A percentile compares a stretch with the other conserved stretches of the same genome.
Conservation (phyloP, 2,113 vertebrate genomes). For the Thryonomys swinderianus region DNA sequence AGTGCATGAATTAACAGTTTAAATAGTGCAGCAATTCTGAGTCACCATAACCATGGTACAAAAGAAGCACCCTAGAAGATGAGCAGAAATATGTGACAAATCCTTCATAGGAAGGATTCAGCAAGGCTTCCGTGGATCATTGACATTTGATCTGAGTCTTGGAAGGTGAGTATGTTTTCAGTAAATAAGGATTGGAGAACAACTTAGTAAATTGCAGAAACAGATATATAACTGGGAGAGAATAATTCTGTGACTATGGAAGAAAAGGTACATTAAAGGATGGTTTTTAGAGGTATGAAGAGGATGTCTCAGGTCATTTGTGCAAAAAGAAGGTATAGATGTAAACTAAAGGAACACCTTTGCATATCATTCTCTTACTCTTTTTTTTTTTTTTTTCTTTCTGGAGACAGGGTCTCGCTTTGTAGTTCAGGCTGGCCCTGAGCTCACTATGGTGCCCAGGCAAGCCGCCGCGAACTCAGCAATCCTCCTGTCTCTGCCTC, state of each 20-base stretch:
- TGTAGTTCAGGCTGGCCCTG: too few species aligned
- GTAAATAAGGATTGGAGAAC: background rate
- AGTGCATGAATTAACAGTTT: background rate
- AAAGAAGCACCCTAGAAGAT: constrained; percentile 3
- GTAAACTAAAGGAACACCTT: constrained; percentile 9
- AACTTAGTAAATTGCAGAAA: constrained; percentile 14
- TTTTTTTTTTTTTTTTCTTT: too few species aligned
- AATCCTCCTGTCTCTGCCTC: too few species aligned
- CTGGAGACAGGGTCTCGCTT: too few species aligned
- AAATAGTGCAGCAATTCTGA: background rate
- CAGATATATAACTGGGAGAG: background rate
- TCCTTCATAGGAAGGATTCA: constrained; percentile 4
- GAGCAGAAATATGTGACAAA: background rate
- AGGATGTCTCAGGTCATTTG: background rate
- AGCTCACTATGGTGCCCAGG: too few species aligned
- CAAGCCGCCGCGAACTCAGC: too few species aligned
- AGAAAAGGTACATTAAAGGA: background rate
- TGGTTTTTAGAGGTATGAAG: constrained; percentile 10
- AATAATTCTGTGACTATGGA: background rate
- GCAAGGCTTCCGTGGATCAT: background rate
- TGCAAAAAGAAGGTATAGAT: constrained; percentile 9
- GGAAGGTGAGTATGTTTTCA: constrained; percentile 46
- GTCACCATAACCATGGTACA: background rate
- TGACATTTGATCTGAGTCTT: constrained; percentile 39
- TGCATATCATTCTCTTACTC: background rate